Percentiles rank a stretch among this genome's conserved stretches.
phyloP scores from a whole-genome alignment of 2,888 invertebrate genomes.

The Gnatocerus cornutus region DNA sequence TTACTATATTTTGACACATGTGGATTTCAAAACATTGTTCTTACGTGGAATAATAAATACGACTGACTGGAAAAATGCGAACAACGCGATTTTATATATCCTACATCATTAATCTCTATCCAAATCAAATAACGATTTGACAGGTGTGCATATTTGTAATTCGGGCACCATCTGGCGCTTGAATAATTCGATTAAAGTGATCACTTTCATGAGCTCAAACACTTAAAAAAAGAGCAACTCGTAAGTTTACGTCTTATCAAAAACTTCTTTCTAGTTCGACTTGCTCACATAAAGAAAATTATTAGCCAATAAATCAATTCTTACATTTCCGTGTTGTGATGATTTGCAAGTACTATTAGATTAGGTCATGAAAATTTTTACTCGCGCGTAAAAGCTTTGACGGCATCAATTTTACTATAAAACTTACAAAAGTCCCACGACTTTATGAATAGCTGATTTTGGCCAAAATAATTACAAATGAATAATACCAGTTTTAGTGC shows the following conservation, averaged over 20 bases:
- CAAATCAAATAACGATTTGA: slow-evolving; percentile 18
- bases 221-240: too few species aligned
- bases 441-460: too few species aligned
- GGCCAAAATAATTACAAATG: too few species aligned
- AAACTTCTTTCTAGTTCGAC: background rate
- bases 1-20: slow-evolving; percentile 63
- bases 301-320: slow-evolving; percentile 14
- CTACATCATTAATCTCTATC: slow-evolving; percentile 35
- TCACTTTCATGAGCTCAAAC: too few species aligned
- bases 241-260: slow-evolving; percentile 4
- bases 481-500: background rate
- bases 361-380: slow-evolving; percentile 21
- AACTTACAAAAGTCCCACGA: background rate
- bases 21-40: slow-evolving; percentile 62
- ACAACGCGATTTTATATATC: slow-evolving; percentile 11
- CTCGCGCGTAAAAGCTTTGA: background rate
- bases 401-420: background rate
- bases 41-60: slow-evolving; percentile 63
- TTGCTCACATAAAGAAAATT: slow-evolving; percentile 5
- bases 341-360: slow-evolving; percentile 18
- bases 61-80: slow-evolving; percentile 14
- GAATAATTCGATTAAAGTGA: too few species aligned
- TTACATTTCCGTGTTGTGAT: slow-evolving; percentile 17
- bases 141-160: slow-evolving; percentile 35
- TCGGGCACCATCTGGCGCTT: slow-evolving; percentile 5